A percentile compares a stretch with the other conserved stretches of the same genome.
Conservation (phyloP, 1,140 invertebrate species). For the Sarcophaga peregrina region DNA sequence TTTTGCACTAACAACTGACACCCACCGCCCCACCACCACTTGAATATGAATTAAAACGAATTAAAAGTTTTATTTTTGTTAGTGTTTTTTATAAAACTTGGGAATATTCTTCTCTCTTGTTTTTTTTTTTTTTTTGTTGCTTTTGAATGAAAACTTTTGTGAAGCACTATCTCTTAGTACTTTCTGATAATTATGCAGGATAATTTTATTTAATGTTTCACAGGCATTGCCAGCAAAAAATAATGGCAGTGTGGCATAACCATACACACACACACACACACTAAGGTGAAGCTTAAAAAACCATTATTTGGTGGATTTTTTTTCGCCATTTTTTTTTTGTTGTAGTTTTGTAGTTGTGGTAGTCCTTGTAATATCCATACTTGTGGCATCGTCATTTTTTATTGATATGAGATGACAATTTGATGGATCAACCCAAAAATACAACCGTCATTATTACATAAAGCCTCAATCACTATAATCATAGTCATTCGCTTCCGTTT, state of each 20-base stretch:
- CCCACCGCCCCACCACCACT: too few relatives aligned
- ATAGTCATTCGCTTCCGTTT: slow-evolving; percentile 7
- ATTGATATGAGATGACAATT: slow-evolving; percentile 42
- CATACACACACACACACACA: not conserved
- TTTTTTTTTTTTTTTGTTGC: not conserved
- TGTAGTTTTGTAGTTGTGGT: slow-evolving; percentile 5
- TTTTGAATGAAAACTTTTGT: not conserved
- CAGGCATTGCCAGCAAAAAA: not conserved
- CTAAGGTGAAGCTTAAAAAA: not conserved
- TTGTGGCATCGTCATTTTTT: slow-evolving; percentile 33
- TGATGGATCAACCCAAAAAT: slow-evolving; percentile 38
- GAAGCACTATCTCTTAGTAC: not conserved
- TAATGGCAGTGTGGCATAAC: not conserved
- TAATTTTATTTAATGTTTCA: slow-evolving; percentile 16
- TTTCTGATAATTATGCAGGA: slow-evolving; percentile 5
- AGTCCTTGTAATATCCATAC: not conserved
- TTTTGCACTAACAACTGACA: too few relatives aligned
- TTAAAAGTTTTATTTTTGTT: not conserved
- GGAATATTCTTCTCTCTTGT: not conserved
- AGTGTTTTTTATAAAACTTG: not conserved
- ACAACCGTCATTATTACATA: slow-evolving; percentile 37
- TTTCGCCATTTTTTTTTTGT: not conserved
- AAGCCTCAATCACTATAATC: slow-evolving; percentile 39
- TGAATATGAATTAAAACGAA: slow-evolving; percentile 16
- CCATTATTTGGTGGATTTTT: not conserved